Evolutionary conservation across 2,113 vertebrate species (phyloP), one percentile per base, ranked within the genome.

Genomic region (Entomyzon cyanotis): DNA sequence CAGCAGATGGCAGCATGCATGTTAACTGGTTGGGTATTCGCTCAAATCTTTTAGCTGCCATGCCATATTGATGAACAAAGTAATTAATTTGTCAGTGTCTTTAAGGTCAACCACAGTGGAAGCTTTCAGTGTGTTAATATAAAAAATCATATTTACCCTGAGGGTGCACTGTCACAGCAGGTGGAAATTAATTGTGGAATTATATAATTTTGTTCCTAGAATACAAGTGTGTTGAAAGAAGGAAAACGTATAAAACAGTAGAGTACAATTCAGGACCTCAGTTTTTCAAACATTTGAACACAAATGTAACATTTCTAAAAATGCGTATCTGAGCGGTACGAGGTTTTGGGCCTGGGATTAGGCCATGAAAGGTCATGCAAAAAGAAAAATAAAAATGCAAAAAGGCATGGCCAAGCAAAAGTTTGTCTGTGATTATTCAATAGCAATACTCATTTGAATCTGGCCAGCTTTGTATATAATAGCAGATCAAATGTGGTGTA

Each of bases 1-100:
- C 94, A 86, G 92, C 90, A 96, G 95, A 93, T 95, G 95, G 85
- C 90, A 92, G 79, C 88, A 63, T 58, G 71, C 30, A 31, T 93
- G 85, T 80, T 92, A 90, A 60, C 70, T 83, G 90, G 11, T 74
- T 89, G 82, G 41, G 15, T 92, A 49, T 85, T 58, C 75, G 73
- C 75, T 94, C 62, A 46, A 33, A 42, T 82, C 62, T 88, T 88
- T 73, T 65, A 86, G 63, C 53, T 94, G 70, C 90, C 25, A 11
- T 80, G 50, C 75, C 67, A 77, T 95, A 60, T 83, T 96, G 82
- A 80, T 41, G 86, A 83, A 56, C 59, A 77, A 64, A 90, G 71
- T 94, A 95, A 94, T 94, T 96, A 92, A 89, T 90, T 91, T 60
- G 58, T 91, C 75, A 56, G 58, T 94, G 63, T 88, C 79, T 93